phyloP scores from a whole-genome alignment of 2,113 vertebrate genomes.

The Abramis brama region DNA sequence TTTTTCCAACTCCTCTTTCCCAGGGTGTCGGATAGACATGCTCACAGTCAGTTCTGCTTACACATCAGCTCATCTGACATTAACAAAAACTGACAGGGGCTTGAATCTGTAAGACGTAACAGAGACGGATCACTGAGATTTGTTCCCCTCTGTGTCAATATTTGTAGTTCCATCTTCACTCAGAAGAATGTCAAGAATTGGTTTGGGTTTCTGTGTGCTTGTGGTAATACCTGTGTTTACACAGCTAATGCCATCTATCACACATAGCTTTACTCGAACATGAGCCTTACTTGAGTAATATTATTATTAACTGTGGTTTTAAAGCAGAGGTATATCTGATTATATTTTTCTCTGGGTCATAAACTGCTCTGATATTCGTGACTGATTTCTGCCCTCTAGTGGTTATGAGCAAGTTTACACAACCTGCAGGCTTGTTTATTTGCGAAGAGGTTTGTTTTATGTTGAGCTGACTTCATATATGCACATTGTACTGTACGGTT shows the following conservation, averaged over 20 bases:
- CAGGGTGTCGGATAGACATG: slow-evolving; percentile 76
- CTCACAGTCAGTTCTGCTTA: slow-evolving; percentile 67
- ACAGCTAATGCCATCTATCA: slow-evolving; percentile 9
- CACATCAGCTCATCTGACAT: slow-evolving; percentile 72
- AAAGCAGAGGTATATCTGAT: background rate
- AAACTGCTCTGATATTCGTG: slow-evolving; percentile 19
- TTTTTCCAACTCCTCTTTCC: slow-evolving; percentile 64
- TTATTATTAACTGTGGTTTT: slow-evolving; percentile 10
- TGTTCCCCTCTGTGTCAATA: slow-evolving; percentile 47
- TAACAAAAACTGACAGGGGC: slow-evolving; percentile 25
- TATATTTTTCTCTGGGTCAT: background rate
- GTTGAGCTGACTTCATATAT: background rate
- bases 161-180: slow-evolving; percentile 62
- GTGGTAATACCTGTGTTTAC: slow-evolving; percentile 12
- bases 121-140: slow-evolving; percentile 33
- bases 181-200: slow-evolving; percentile 45
- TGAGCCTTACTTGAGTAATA: slow-evolving; percentile 17
- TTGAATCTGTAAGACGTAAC: slow-evolving; percentile 24
- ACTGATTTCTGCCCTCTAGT: slow-evolving; percentile 64
- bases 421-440: background rate
- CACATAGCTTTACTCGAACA: slow-evolving; percentile 8
- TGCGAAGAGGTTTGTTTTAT: background rate
- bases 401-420: slow-evolving; percentile 34
- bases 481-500: background rate
- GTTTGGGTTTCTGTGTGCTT: slow-evolving; percentile 4